phyloP scores from a whole-genome alignment of 2,797 vertebrate genomes.

The Ataeniobius toweri region DNA sequence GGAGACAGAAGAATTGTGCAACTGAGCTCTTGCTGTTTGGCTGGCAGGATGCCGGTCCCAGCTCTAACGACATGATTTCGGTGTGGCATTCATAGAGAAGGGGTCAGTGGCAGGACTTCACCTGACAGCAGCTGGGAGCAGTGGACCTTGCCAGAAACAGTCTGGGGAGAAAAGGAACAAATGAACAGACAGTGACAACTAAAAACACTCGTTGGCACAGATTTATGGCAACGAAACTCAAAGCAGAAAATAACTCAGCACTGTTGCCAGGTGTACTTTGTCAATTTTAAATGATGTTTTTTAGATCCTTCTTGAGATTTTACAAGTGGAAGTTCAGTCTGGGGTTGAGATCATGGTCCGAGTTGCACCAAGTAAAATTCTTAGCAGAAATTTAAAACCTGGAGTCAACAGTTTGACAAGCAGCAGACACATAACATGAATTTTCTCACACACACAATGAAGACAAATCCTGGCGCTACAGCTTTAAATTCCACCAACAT shows the following conservation, averaged over 20 bases:
- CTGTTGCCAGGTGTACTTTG: conserved; percentile 39
- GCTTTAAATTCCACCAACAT: conserved; percentile 1
- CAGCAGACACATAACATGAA: conserved; percentile 41
- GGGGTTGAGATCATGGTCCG: conserved; percentile 35
- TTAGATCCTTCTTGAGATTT: conserved; percentile 43
- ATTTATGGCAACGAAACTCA: conserved; percentile 46
- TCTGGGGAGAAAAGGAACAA: conserved; percentile 59
- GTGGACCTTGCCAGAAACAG: conserved; percentile 57
- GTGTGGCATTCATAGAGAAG: conserved; percentile 71
- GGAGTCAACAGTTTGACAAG: conserved; percentile 26
- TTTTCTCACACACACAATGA: conserved; percentile 33
- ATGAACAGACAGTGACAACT: conserved; percentile 32
- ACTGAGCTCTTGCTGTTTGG: conserved; percentile 60
- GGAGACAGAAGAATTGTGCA: conserved; percentile 66
- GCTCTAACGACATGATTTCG: conserved; percentile 78
- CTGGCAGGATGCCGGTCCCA: conserved; percentile 61
- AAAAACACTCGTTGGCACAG: conserved; percentile 41
- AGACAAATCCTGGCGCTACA: conserved; percentile 14
- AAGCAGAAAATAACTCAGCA: conserved; percentile 40
- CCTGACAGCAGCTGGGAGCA: conserved; percentile 64
- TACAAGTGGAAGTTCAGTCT: conserved; percentile 37
- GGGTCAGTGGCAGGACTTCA: conserved; percentile 68
- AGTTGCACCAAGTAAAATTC: conserved; percentile 33
- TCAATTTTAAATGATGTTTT: not conserved
- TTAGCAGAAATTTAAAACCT: conserved; percentile 46